Percentiles rank a stretch among this genome's conserved stretches.
Evolutionary conservation across 2,113 vertebrate genomes (phyloP).

Genomic region (Glaucidium brasilianum): DNA sequence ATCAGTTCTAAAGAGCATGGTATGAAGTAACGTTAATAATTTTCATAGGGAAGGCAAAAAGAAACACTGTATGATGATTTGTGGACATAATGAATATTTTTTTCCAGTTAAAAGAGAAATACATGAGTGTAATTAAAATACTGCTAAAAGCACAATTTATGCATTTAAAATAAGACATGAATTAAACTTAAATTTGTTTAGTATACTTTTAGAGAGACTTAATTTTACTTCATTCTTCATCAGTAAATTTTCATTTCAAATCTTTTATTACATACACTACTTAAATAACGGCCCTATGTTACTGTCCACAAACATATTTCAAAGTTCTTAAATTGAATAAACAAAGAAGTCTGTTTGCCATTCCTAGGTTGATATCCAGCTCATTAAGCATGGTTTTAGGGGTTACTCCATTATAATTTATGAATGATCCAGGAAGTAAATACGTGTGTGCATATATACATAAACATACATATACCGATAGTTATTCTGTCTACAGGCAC

Average conservation of each 20-base stretch:
- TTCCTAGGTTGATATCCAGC: constrained; percentile 15
- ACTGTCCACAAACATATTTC: constrained; percentile 16
- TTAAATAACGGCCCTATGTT: neutral
- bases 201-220: neutral
- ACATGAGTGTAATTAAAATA: neutral
- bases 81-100: neutral
- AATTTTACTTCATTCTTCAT: neutral
- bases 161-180: neutral
- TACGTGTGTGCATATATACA: constrained; percentile 53
- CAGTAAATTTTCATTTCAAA: neutral
- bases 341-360: neutral
- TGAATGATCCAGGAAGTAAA: neutral
- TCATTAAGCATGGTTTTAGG: neutral
- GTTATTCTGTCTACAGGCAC: neutral
- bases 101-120: constrained; percentile 1
- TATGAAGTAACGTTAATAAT: neutral
- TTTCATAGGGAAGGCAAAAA: neutral
- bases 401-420: neutral
- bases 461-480: constrained; percentile 13
- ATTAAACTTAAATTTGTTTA: neutral
- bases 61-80: neutral
- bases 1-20: neutral
- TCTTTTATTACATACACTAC: neutral
- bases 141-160: neutral
- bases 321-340: constrained; percentile 26